phyloP scores from a whole-genome alignment of 2,888 invertebrate species.

The Dryobota labecula region DNA sequence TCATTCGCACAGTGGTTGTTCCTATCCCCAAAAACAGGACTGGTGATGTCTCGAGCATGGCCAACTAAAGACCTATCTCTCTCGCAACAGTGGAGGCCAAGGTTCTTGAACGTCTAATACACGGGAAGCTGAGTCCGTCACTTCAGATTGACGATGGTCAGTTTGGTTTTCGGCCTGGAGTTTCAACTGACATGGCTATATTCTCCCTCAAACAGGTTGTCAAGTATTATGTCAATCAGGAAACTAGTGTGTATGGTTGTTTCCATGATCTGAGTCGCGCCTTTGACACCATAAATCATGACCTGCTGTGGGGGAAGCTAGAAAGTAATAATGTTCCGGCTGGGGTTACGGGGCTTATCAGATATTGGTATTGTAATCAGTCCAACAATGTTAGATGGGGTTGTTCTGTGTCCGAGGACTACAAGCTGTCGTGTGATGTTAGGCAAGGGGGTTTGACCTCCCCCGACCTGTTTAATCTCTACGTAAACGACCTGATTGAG shows the following conservation, averaged over 20 bases:
- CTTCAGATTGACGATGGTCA: too few species aligned
- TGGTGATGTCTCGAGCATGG: neutral
- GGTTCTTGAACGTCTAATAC: too few species aligned
- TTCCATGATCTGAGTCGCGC: neutral
- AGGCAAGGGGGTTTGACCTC: neutral
- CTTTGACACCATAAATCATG: neutral
- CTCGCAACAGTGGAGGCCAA: too few species aligned
- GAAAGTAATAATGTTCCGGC: neutral
- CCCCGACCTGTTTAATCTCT: constrained; percentile 4
- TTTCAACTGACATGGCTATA: neutral
- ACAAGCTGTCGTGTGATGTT: neutral
- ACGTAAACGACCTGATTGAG: neutral
- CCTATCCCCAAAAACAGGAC: too few species aligned
- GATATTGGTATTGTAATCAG: constrained; percentile 1
- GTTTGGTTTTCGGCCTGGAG: too few species aligned
- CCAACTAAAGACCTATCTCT: neutral
- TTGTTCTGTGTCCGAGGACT: neutral
- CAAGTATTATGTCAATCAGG: neutral
- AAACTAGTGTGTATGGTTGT: neutral
- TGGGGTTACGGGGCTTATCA: constrained; percentile 2
- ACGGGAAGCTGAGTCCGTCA: too few species aligned
- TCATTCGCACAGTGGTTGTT: neutral
- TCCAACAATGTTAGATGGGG: neutral
- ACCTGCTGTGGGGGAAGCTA: neutral
- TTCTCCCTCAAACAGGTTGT: neutral